A percentile compares a stretch with the other conserved stretches of the same genome.
Conservation (phyloP, 2,113 vertebrate genomes). For the Megaceryle torquata region DNA sequence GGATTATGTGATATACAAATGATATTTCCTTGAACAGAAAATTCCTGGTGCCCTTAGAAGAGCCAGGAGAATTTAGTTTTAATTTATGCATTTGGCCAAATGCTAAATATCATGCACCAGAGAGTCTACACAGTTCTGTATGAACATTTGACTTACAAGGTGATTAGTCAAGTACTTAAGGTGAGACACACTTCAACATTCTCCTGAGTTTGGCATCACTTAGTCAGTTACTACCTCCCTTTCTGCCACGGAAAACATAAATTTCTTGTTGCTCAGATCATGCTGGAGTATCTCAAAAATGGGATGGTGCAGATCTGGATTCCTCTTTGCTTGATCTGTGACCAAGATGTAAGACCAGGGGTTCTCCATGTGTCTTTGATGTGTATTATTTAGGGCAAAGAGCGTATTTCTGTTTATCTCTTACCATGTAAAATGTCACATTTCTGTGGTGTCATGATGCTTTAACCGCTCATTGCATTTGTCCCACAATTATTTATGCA, state of each 20-base stretch:
- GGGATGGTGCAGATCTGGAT: not conserved
- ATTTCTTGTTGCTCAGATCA: not conserved
- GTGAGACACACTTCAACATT: not conserved
- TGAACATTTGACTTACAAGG: not conserved
- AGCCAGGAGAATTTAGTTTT: not conserved
- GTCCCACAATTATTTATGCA: not conserved
- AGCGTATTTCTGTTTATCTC: not conserved
- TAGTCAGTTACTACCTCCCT: not conserved
- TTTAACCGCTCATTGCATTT: not conserved
- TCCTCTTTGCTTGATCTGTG: not conserved
- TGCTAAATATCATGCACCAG: not conserved
- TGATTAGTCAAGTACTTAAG: not conserved
- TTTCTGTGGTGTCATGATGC: not conserved
- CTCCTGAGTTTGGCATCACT: not conserved
- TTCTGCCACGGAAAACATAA: not conserved
- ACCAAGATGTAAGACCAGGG: not conserved
- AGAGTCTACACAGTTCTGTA: not conserved
- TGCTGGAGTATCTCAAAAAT: not conserved
- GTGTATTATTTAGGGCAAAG: not conserved
- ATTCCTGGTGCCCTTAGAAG: not conserved
- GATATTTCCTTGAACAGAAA: not conserved
- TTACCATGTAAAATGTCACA: not conserved
- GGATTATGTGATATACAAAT: not conserved
- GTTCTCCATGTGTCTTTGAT: fast-evolving
- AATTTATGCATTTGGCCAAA: not conserved